Evolutionary conservation across 2,797 vertebrate genomes (phyloP), one percentile per base, ranked within the genome.

Genomic region (Hydrolagus colliei): DNA sequence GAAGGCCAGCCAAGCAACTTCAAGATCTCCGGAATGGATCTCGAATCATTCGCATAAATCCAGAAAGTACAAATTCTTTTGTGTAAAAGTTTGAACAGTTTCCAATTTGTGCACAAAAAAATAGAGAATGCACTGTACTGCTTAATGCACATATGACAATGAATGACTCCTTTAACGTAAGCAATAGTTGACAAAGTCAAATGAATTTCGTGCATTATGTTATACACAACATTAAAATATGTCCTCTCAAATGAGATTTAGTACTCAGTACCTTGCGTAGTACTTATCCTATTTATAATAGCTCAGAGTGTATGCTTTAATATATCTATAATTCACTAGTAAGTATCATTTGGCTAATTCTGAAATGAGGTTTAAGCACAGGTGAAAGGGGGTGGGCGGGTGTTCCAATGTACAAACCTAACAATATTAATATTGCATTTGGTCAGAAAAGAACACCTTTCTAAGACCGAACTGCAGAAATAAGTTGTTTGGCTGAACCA

Each of bases 1-100:
- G 98, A n/a, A 98, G 97, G 86, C 96, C 98, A 0, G 97, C 98
- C 89, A 98, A 97, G 86, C 98, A 99, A 90, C 93, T 99, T 86
- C 97, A 97, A 90, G 98, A 99, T 91, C 93, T 99, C 89, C 95
- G 97, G 89, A 98, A 96, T 87, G 95, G 95, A 87, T 96, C 95
- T 0, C 93, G 95, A 85, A 80, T 96, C 4, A 91, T 97, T 59
- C 94, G 96, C 0, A 90, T 99, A 87, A 99, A 99, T 86, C 97
- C 98, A 0, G 97, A 98, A 88, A 99, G 98, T 89, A 99, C 97
- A 80, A 98, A 94, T 0, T 99, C 98, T 0, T 90, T 98, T 88
- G 98, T 99, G 87, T 99, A 92, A 94, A 18, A 12, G n/a, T 0
- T 62, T 14, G 16, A 18, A 22, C 13, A 2, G 14, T 63, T 86